These are phyloP conservation scores for Plutomurus gul DNA, from an alignment of 1,140 invertebrate genomes.

Conservation along the genomic window DNA sequence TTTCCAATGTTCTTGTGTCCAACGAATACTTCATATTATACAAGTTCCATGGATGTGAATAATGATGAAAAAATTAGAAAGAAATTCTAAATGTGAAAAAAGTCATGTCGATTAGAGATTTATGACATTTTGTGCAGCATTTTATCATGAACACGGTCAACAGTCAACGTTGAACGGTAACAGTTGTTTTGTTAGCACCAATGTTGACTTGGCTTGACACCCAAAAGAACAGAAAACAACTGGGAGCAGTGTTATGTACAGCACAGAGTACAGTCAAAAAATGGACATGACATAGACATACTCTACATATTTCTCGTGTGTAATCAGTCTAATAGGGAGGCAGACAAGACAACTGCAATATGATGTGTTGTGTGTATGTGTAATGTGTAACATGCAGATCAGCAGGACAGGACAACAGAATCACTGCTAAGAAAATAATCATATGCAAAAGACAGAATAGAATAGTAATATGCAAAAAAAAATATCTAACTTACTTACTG, in stretches of 20 bases:
- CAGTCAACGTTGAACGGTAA: neutral
- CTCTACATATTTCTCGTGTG: neutral
- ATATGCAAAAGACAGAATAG: no score
- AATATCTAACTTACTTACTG: neutral
- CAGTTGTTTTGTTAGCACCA: no score
- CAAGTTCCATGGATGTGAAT: no score
- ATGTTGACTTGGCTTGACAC: conserved; percentile 8
- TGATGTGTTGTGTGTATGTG: neutral
- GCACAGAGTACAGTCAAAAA: neutral
- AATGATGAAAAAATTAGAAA: neutral
- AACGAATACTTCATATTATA: no score
- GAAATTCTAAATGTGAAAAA: neutral
- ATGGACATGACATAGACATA: conserved; percentile 6
- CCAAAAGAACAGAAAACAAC: neutral
- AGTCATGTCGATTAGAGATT: conserved; percentile 12
- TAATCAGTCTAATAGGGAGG: neutral
- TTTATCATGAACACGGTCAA: neutral
- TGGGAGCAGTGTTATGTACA: neutral
- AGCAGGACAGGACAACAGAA: no score
- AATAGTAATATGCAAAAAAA: neutral
- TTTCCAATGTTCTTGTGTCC: no score
- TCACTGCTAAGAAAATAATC: no score
- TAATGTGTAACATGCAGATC: no score
- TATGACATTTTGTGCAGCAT: neutral
- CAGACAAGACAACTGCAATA: neutral